phyloP scores from a whole-genome alignment of 2,797 vertebrate species.

The Lophura swinhoii region DNA sequence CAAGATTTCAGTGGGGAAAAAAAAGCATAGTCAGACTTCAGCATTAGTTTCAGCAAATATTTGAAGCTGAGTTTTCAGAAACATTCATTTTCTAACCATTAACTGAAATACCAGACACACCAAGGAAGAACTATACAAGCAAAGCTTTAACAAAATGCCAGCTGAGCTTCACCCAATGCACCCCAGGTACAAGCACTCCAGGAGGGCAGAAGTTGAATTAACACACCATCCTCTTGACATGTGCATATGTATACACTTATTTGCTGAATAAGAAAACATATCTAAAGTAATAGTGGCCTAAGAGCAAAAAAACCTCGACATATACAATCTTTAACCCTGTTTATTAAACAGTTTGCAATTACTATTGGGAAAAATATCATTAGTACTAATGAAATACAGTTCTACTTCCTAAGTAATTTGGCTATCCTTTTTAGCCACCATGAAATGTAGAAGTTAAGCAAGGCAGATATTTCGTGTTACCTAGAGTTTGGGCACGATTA shows the following conservation, averaged over 20 bases:
- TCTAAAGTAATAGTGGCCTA: neutral
- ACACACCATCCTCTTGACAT: rapidly evolving
- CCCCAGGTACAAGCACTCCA: neutral
- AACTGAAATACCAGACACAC: neutral
- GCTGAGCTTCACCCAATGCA: neutral
- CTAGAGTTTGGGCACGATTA: neutral
- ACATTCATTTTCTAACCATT: neutral
- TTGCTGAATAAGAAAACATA: neutral
- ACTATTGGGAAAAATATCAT: neutral
- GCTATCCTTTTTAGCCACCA: neutral
- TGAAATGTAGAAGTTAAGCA: neutral
- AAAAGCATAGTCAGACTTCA: conserved; percentile 2
- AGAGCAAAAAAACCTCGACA: neutral
- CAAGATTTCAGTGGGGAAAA: neutral
- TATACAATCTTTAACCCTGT: neutral
- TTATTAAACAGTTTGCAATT: neutral
- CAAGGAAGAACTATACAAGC: neutral
- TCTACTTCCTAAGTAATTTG: neutral
- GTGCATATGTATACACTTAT: neutral
- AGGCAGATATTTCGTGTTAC: neutral
- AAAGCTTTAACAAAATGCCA: neutral
- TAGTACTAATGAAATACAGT: neutral
- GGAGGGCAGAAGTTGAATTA: neutral
- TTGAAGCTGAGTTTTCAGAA: neutral
- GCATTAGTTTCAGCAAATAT: neutral